phyloP scores from a whole-genome alignment of 2,888 invertebrate genomes.

The Pollenia labialis region DNA sequence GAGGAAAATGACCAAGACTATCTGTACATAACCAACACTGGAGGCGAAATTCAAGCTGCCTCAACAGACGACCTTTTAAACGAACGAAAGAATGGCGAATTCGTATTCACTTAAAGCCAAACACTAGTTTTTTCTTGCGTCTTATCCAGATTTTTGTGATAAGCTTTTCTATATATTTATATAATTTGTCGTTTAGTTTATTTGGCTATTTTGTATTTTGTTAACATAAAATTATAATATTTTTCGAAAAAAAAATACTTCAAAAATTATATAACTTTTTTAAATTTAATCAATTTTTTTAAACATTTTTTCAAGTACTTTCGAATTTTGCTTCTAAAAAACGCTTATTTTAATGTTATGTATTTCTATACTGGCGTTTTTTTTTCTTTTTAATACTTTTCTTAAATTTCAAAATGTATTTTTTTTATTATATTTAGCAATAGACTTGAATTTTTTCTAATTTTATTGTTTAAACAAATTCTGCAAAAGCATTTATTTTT shows the following conservation, averaged over 20 bases:
- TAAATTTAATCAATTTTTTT: background rate
- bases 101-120: slow-evolving; percentile 25
- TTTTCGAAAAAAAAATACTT: background rate
- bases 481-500: too few relatives aligned
- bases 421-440: too few relatives aligned
- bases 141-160: slow-evolving; percentile 33
- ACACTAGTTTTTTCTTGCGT: slow-evolving; percentile 58
- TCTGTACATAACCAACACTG: slow-evolving; percentile 11
- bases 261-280: background rate
- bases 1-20: slow-evolving; percentile 11
- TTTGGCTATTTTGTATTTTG: slow-evolving; percentile 22
- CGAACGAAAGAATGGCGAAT: background rate
- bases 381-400: too few relatives aligned
- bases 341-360: too few relatives aligned
- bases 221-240: background rate
- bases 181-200: slow-evolving; percentile 5
- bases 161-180: slow-evolving; percentile 1
- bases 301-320: background rate
- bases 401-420: too few relatives aligned
- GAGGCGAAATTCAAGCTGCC: background rate
- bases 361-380: too few relatives aligned
- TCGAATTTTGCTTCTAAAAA: too few relatives aligned
- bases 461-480: too few relatives aligned
- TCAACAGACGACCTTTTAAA: background rate
- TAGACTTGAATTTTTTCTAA: too few relatives aligned